Evolutionary conservation across 1,140 invertebrate species (phyloP), one percentile per base, ranked within the genome.

Genomic region (Pogonomyrmex barbatus): DNA sequence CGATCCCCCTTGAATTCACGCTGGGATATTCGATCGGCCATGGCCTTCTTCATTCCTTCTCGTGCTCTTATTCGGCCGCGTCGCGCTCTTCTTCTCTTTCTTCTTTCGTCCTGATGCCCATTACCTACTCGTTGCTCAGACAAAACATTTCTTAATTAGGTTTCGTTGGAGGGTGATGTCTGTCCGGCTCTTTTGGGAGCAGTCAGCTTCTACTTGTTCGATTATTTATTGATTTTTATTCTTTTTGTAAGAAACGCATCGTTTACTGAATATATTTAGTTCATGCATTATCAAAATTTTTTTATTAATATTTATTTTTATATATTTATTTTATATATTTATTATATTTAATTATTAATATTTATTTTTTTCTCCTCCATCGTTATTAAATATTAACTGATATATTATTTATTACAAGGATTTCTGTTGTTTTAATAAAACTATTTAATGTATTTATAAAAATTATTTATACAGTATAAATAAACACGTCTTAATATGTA

Each of bases 91-190:
- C 73, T 79, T 87, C 75, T 47, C 50, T 86, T 77, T 81, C 79
- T 84, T 79, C 86, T 87, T 82, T 77, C 83, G 75, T 71, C 75
- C 17, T 77, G 62, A 67, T 88, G 60, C 60, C 85, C 84, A 67
- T 79, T 91, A 88, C 73, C 87, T 86, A 85, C 88, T 71, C 88
- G 86, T 54, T 86, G 81, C 90, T 87, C 92, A 93, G 94, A 95
- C 94, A 95, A 95, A 95, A 95, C 95, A 95, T 95, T 95, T 95
- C 94, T 95, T 95, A 95, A 95, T 95, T 95, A 93, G 94, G 91
- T 94, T 94, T 94, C 92, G 87, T 88, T 63, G 62, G 39, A 85
- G 84, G 88, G 87, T 87, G 75, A 90, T 89, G 88, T 82, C 88
- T 84, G 52, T 79, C 82, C 82, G 71, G 56, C 70, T 70, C 65